These are phyloP conservation scores for Halichoerus grypus DNA, from an alignment of 2,113 vertebrate species.

Conservation along the genomic window DNA sequence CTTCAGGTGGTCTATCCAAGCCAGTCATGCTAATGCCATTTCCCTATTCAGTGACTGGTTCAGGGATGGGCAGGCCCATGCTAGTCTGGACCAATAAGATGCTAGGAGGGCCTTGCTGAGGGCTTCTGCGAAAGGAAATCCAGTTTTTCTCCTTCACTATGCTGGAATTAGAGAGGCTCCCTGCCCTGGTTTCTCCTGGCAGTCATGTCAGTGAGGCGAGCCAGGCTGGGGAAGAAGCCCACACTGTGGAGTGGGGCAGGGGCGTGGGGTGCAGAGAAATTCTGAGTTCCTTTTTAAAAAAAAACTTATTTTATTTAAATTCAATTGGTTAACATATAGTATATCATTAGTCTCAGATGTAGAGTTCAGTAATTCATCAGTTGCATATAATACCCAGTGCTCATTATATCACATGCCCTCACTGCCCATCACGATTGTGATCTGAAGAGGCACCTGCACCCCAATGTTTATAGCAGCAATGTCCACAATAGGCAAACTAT, in stretches of 20 bases:
- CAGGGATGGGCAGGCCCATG: neutral
- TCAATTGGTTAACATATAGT: no score
- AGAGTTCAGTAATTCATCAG: no score
- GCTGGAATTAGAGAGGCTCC: neutral
- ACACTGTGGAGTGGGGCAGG: neutral
- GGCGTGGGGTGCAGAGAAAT: neutral
- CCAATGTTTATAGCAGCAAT: no score
- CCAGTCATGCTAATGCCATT: neutral
- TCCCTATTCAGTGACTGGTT: neutral
- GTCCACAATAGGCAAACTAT: no score
- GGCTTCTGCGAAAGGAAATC: neutral
- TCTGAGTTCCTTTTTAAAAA: neutral
- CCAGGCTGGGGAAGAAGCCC: neutral
- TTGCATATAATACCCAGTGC: no score
- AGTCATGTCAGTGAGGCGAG: neutral
- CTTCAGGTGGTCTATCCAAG: neutral
- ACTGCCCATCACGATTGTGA: no score
- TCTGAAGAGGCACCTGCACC: no score
- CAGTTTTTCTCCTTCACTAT: neutral
- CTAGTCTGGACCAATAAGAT: neutral
- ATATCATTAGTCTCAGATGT: no score
- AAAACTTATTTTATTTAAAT: no score
- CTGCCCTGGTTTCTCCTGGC: fast-evolving
- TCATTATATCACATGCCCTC: no score
- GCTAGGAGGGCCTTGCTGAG: neutral